These are phyloP conservation scores for Lepidocyrtoides sp. DNA, from an alignment of 2,888 invertebrate genomes.

Conservation along the genomic window DNA sequence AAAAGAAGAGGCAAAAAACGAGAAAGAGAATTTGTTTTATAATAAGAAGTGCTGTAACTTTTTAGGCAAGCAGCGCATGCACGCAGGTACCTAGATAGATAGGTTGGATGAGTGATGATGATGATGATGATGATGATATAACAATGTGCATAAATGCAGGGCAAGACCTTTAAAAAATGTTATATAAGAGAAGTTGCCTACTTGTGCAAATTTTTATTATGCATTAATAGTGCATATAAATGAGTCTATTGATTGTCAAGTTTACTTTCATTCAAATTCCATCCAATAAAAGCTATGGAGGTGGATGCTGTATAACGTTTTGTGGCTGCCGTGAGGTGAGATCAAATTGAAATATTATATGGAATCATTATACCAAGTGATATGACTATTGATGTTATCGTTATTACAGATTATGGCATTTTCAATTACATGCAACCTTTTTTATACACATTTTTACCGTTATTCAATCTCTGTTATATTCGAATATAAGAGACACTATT, in stretches of 20 bases:
- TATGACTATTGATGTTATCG: constrained; percentile 2
- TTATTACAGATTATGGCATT: not conserved
- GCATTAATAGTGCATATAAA: constrained; percentile 7
- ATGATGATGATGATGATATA: constrained; percentile 25
- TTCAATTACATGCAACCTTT: not conserved
- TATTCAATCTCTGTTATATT: not conserved
- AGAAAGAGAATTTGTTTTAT: constrained; percentile 4
- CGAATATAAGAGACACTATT: not conserved
- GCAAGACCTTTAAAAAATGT: constrained; percentile 36
- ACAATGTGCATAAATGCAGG: constrained; percentile 37
- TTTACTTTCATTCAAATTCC: constrained; percentile 49
- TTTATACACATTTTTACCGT: not conserved
- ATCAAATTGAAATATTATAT: constrained; percentile 10
- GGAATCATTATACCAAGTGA: constrained; percentile 21
- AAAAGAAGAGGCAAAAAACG: not conserved
- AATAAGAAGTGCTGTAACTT: constrained; percentile 7
- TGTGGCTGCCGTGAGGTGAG: too few relatives aligned
- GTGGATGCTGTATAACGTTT: too few relatives aligned
- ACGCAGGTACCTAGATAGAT: not conserved
- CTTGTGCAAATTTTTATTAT: constrained; percentile 30
- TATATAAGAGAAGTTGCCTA: not conserved
- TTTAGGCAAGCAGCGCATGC: not conserved
- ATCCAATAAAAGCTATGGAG: too few relatives aligned
- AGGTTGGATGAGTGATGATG: not conserved
- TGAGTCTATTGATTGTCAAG: constrained; percentile 45